Percentiles rank a stretch among this genome's conserved stretches.
Evolutionary conservation across 1,140 invertebrate genomes (phyloP).

Genomic region (Formica selysi): DNA sequence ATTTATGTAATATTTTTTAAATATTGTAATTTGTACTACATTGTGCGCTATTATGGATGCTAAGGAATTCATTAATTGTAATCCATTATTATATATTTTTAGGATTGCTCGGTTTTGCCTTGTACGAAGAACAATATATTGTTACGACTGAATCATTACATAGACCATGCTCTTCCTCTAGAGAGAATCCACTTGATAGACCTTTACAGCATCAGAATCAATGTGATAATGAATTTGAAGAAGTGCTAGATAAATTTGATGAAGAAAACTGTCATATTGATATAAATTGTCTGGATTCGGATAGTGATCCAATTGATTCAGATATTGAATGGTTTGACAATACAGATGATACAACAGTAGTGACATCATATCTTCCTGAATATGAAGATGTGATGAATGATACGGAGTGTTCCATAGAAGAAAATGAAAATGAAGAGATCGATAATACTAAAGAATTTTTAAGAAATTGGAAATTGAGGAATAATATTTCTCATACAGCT

Average conservation of each 20-base stretch:
- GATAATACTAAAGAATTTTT: neutral
- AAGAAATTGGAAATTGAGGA: constrained; percentile 5
- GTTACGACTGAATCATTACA: neutral
- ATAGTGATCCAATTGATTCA: neutral
- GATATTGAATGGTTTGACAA: neutral
- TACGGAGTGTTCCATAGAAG: neutral
- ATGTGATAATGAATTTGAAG: neutral
- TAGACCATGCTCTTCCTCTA: neutral
- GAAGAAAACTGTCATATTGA: constrained; percentile 5
- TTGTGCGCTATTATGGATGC: neutral
- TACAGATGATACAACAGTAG: neutral
- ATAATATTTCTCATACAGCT: constrained; percentile 17
- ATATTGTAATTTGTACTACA: neutral
- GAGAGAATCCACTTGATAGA: neutral
- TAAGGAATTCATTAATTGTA: neutral
- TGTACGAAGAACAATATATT: neutral
- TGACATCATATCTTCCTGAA: too few species aligned
- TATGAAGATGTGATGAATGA: neutral
- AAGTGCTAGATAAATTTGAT: neutral
- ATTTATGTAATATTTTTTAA: too few species aligned
- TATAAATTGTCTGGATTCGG: constrained; percentile 10
- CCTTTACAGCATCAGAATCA: neutral
- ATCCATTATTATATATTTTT: neutral
- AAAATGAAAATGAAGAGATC: neutral
- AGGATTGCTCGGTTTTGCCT: neutral